Conservation (phyloP, 2,797 vertebrate species). For the Macropus fuliginosus region DNA sequence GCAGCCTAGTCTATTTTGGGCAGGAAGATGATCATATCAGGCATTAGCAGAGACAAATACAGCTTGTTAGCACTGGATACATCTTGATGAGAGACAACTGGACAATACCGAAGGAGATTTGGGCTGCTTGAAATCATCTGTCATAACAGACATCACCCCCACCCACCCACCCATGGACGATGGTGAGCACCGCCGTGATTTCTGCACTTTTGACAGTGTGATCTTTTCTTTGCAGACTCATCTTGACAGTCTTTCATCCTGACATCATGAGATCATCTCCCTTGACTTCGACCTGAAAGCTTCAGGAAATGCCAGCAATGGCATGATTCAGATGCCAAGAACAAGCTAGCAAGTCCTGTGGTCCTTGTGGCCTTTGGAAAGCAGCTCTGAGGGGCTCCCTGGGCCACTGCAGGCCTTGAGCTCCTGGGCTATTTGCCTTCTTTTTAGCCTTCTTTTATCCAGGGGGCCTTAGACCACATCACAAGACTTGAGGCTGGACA, state of each 20-base stretch:
- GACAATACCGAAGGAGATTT: conserved; percentile 76
- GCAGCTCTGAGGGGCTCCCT: conserved; percentile 63
- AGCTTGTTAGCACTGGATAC: conserved; percentile 63
- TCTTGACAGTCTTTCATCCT: conserved; percentile 85
- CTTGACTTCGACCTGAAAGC: conserved; percentile 75
- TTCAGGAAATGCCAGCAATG: conserved; percentile 70
- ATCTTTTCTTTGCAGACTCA: conserved; percentile 81
- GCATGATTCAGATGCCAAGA: conserved; percentile 74
- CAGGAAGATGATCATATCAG: conserved; percentile 71
- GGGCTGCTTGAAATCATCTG: conserved; percentile 80
- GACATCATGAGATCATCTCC: conserved; percentile 81
- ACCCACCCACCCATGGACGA: conserved; percentile 56
- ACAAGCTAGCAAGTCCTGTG: conserved; percentile 54
- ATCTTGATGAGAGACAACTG: conserved; percentile 77
- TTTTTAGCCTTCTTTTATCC: neutral
- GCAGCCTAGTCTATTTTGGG: conserved; percentile 59
- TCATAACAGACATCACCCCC: conserved; percentile 85
- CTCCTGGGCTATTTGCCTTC: conserved; percentile 39
- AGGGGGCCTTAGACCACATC: conserved; percentile 22
- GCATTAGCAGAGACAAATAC: conserved; percentile 80
- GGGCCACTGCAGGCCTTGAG: conserved; percentile 35
- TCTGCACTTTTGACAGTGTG: conserved; percentile 84
- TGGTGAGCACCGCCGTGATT: conserved; percentile 80
- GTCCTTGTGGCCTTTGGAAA: conserved; percentile 61
- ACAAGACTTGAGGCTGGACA: neutral